Evolutionary conservation across 2,797 vertebrate genomes (phyloP).

Genomic region (Megaceryle alcyon): DNA sequence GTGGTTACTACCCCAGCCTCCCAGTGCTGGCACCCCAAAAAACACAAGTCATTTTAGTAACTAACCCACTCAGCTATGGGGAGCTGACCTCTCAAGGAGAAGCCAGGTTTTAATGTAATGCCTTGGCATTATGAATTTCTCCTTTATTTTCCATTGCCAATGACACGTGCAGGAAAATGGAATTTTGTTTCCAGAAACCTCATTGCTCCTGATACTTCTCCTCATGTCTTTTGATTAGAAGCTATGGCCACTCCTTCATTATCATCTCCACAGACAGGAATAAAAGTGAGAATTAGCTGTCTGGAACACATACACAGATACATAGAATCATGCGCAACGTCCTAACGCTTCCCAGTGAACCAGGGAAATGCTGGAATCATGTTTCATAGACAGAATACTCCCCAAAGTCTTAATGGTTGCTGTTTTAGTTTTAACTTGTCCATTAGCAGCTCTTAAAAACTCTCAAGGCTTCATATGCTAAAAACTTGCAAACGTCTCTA

Average conservation of each 20-base stretch:
- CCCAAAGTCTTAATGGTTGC: neutral
- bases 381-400: neutral
- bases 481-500: neutral
- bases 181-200: neutral
- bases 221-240: neutral
- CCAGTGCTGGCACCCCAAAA: neutral
- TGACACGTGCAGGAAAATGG: neutral
- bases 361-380: neutral
- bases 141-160: neutral
- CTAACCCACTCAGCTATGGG: no score
- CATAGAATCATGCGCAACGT: neutral
- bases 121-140: neutral
- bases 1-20: neutral
- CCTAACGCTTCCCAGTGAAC: neutral
- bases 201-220: neutral
- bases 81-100: neutral
- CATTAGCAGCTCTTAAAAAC: slow-evolving; percentile 21
- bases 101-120: neutral
- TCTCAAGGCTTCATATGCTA: neutral
- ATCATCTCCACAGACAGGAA: neutral
- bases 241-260: neutral
- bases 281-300: neutral
- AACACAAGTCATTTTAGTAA: rapidly evolving
- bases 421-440: neutral
- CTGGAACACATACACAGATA: neutral